Base-by-base conservation (phyloP, 2,888 invertebrate species). In the Biston stratarius region DNA sequence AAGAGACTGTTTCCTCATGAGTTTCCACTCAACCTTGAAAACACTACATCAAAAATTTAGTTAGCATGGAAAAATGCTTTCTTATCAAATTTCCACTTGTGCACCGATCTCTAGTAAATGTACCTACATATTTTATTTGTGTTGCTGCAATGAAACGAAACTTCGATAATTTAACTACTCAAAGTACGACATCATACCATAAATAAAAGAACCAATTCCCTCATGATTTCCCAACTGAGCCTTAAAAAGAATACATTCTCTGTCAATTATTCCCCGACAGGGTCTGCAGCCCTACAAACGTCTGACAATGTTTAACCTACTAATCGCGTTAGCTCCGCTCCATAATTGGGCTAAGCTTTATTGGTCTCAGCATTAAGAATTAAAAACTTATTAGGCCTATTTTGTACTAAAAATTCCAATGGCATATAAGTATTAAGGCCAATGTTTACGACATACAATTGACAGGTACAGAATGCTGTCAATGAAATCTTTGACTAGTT, bases 401-500 rank as follows among this genome's bases (percentile, higher is more conserved):
- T 68, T 60, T 60, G 55, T 59, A 64, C 68, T 73, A 71, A 72
- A 68, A 65, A 67, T 67, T 66, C 53, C 61, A 58, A 33, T 61
- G 48, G 44, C 58, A 49, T 38, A 15, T 52, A 52, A 70, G 74
- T 72, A 77, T 76, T 74, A 73, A 77, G 64, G 72, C 71, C 76
- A 72, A 74, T 58, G 67, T 71, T 71, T 64, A 62, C 34, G 73
- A 67, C 75, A 77, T 71, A 75, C 74, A 75, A 61, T 58, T 77
- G 78, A 80, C 77, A 76, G 73, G 69, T 75, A 66, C 69, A 74
- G 73, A 78, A 77, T 74, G 68, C 60, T 64, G 77, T 70, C 69
- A 71, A 60, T 77, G 64, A 78, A 78, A 77, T 74, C 71, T 80
- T 78, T 80, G 80, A 81, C 81, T 75, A 48, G 48, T 49, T 53